Evolutionary conservation across 2,113 vertebrate genomes (phyloP).

Genomic region (Holacanthus passer): DNA sequence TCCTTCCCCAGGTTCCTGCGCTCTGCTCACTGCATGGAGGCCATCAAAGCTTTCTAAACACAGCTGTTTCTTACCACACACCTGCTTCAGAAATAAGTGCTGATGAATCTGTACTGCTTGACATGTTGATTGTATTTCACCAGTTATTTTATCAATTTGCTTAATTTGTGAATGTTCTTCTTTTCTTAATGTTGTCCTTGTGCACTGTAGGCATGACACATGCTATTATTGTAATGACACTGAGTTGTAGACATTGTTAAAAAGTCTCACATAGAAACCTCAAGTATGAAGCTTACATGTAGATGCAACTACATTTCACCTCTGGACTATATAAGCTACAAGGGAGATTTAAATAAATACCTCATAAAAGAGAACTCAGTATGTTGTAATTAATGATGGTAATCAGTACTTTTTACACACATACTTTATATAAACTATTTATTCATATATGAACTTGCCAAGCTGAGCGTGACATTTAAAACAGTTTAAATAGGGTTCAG

Average conservation of each 20-base stretch:
- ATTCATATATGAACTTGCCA: not conserved
- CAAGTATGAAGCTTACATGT: slow-evolving; percentile 8
- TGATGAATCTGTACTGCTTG: slow-evolving; percentile 27
- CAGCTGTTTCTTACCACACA: not conserved
- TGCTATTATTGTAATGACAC: not conserved
- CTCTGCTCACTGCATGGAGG: slow-evolving; percentile 86
- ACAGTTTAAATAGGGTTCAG: not conserved
- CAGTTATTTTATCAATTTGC: slow-evolving; percentile 10
- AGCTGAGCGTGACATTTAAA: not conserved
- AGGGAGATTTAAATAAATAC: slow-evolving; percentile 48
- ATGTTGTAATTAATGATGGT: not conserved
- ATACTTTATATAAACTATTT: not conserved
- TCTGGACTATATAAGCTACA: slow-evolving; percentile 7
- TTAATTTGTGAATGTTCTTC: slow-evolving; percentile 11
- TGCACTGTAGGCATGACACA: not conserved
- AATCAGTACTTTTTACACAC: not conserved
- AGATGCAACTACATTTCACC: not conserved
- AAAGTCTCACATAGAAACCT: not conserved
- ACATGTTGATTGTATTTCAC: slow-evolving; percentile 37
- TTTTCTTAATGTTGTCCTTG: slow-evolving; percentile 3
- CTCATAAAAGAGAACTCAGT: slow-evolving; percentile 1
- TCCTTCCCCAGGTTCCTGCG: slow-evolving; percentile 93
- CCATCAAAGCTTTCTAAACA: slow-evolving; percentile 59
- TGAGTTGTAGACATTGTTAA: not conserved
- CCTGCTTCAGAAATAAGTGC: slow-evolving; percentile 32